These are phyloP conservation scores for Euplexia lucipara DNA, from an alignment of 2,888 invertebrate genomes.

Conservation along the genomic window DNA sequence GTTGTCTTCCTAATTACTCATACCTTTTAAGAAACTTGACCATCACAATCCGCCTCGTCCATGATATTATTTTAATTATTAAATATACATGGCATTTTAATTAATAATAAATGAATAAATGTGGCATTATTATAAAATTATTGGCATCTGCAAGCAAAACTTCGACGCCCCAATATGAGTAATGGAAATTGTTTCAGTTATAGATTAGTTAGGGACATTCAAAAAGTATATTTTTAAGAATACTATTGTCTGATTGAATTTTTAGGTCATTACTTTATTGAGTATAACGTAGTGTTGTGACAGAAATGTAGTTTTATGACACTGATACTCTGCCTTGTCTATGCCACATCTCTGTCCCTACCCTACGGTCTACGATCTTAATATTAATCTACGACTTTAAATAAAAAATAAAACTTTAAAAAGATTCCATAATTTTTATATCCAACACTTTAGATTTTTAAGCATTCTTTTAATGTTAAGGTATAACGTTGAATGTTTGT, in stretches of 20 bases:
- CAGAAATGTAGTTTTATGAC: conserved; percentile 6
- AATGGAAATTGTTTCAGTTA: conserved; percentile 67
- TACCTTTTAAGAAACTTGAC: conserved; percentile 32
- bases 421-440: conserved; percentile 87
- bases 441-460: conserved; percentile 74
- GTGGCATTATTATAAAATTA: neutral
- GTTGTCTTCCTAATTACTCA: conserved; percentile 39
- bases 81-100: conserved; percentile 37
- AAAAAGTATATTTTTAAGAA: conserved; percentile 79
- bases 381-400: conserved; percentile 53
- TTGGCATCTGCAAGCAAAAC: conserved; percentile 67
- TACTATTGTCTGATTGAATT: conserved; percentile 78
- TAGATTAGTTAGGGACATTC: conserved; percentile 65
- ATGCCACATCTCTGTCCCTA: conserved; percentile 28
- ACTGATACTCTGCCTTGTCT: conserved; percentile 8
- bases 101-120: conserved; percentile 4
- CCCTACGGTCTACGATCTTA: conserved; percentile 43
- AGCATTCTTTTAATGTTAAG: conserved; percentile 70
- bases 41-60: conserved; percentile 52
- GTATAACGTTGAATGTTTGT: conserved; percentile 76
- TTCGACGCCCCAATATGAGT: conserved; percentile 72
- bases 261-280: conserved; percentile 61
- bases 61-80: conserved; percentile 29
- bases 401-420: conserved; percentile 67
- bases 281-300: conserved; percentile 48